Base-by-base conservation (phyloP, 1,140 invertebrate species). In the Drosophila obscura region DNA sequence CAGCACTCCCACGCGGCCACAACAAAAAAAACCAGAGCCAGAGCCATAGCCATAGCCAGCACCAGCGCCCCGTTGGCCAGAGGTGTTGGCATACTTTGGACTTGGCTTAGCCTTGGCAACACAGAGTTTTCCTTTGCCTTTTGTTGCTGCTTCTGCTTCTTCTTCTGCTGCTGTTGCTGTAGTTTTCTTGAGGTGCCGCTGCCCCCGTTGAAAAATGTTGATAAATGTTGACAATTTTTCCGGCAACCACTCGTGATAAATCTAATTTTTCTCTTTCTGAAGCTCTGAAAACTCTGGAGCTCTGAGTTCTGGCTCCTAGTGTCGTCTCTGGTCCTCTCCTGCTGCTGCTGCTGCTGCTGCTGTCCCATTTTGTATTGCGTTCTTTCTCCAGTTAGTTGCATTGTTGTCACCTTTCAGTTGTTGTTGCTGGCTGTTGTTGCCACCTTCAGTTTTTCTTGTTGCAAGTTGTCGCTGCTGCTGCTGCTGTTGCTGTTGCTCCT, bases 181-280 rank as follows among this genome's bases (percentile, higher is more conserved):
- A 13, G 35, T 65, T 59, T 76, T 66, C 71, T 75, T 78, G 53
- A 87, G 76, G 83, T 88, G 62, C 80, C 76, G 50, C 74, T 76
- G 67, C 63, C 45, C 63, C 35, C 79, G 79, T 80, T 88, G 83
- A 88, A 88, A 90, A 90, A 90, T 90, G 88, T 87, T 90, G 85
- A 90, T 90, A 90, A 90, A 90, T 87, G 87, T 90, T 90, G 87
- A 90, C 87, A 90, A 90, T 90, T 90, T 90, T 90, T 90, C 85
- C 85, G 85, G 80, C 85, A 89, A 90, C 85, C 85, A 82, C 80
- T 90, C 85, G 80, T 90, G 85, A 90, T 90, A 90, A 90, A 90
- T 90, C 85, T 90, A 90, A 90, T 90, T 90, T 89, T 89, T 85
- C 77, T 85, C 71, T 78, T 63, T 51, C 68, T 73, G 79, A 39